A percentile compares a stretch with the other conserved stretches of the same genome.
These are phyloP conservation scores for Enteromius treurensis DNA, from an alignment of 2,797 vertebrate species.

Conservation along the genomic window DNA sequence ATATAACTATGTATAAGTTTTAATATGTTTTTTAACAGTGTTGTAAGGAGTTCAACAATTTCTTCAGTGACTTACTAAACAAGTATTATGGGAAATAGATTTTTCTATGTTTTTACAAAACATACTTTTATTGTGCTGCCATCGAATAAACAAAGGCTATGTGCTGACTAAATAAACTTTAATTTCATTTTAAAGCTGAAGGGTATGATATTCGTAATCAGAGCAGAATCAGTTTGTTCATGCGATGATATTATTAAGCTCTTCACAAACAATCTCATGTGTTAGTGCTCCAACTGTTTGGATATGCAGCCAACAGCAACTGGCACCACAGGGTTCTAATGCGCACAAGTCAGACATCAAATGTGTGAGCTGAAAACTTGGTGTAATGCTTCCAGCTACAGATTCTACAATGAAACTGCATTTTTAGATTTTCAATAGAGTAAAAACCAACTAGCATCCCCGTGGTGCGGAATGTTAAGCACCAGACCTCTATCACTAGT, in stretches of 20 bases:
- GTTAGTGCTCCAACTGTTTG: not conserved
- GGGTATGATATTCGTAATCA: not conserved
- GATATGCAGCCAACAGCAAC: constrained; percentile 27
- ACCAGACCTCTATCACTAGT: not conserved
- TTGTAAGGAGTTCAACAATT: no score
- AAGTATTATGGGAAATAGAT: not conserved
- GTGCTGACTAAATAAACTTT: not conserved
- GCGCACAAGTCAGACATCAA: constrained; percentile 11
- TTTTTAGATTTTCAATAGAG: constrained; percentile 6
- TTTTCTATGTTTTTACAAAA: not conserved
- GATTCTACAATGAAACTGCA: constrained; percentile 10
- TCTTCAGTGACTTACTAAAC: not conserved
- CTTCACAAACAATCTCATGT: constrained; percentile 20
- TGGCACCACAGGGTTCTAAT: constrained; percentile 24
- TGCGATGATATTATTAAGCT: not conserved
- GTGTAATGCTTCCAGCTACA: constrained; percentile 16
- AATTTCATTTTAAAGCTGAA: not conserved
- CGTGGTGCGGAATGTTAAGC: not conserved
- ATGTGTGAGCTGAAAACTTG: constrained; percentile 24
- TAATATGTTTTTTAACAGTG: no score
- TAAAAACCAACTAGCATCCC: not conserved
- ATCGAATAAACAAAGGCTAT: not conserved
- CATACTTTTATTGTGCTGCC: not conserved
- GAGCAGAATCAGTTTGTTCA: not conserved
- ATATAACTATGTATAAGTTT: not conserved